These are phyloP conservation scores for Zygothrica quintamaculata DNA, from an alignment of 2,888 invertebrate genomes.

Conservation along the genomic window DNA sequence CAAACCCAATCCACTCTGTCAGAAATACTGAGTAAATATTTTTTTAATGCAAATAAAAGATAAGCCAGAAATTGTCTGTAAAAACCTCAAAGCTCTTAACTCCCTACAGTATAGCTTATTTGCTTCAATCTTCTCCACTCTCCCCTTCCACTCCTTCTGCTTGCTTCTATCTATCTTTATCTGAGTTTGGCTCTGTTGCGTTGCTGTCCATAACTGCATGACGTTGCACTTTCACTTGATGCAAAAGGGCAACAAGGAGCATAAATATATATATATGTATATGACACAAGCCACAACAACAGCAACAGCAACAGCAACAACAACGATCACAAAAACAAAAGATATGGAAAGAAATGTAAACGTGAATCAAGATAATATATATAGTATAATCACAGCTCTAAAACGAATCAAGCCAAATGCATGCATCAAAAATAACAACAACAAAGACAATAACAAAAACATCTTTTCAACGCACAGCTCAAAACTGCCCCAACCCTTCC, in stretches of 20 bases:
- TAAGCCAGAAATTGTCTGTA: slow-evolving; percentile 63
- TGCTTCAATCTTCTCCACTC: slow-evolving; percentile 17
- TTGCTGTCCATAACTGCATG: slow-evolving; percentile 30
- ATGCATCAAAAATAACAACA: slow-evolving; percentile 60
- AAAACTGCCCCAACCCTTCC: neutral
- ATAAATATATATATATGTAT: too few relatives aligned
- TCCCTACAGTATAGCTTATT: slow-evolving; percentile 16
- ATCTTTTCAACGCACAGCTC: too few relatives aligned
- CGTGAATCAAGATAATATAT: slow-evolving; percentile 75
- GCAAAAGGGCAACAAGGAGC: neutral
- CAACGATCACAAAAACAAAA: too few relatives aligned
- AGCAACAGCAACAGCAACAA: too few relatives aligned
- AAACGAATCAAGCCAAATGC: slow-evolving; percentile 67
- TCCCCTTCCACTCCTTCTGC: slow-evolving; percentile 20
- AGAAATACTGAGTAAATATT: slow-evolving; percentile 68
- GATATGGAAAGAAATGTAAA: slow-evolving; percentile 48
- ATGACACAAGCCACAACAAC: too few relatives aligned
- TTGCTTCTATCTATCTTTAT: neutral
- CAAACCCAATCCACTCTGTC: too few relatives aligned
- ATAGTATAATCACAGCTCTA: slow-evolving; percentile 74
- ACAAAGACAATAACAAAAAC: too few relatives aligned
- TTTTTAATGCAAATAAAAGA: slow-evolving; percentile 75
- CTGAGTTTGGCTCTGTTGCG: neutral
- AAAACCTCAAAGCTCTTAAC: slow-evolving; percentile 49
- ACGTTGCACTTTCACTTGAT: slow-evolving; percentile 64